Evolutionary conservation across 2,888 invertebrate species (phyloP).

Genomic region (Euzophera pinguis): DNA sequence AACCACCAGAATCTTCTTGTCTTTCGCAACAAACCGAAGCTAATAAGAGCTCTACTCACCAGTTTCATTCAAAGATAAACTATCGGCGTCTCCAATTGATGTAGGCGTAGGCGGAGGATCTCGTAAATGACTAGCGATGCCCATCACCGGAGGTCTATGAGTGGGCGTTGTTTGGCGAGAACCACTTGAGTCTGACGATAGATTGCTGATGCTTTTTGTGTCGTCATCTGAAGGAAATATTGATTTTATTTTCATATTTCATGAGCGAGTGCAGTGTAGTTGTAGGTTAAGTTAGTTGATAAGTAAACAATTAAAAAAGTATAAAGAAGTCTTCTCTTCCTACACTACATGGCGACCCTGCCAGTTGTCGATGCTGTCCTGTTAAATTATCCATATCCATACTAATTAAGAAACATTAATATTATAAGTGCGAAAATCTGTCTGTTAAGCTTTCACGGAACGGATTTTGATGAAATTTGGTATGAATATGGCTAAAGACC

Average conservation of each 20-base stretch:
- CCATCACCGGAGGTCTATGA: conserved; percentile 88
- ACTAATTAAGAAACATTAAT: no score
- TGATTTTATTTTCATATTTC: background rate
- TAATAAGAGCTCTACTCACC: conserved; percentile 31
- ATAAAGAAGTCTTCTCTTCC: no score
- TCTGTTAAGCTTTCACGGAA: no score
- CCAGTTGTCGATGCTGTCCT: no score
- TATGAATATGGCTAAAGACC: no score
- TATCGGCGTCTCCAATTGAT: conserved; percentile 62
- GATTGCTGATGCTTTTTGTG: conserved; percentile 56
- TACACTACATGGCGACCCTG: no score
- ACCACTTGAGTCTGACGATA: conserved; percentile 57
- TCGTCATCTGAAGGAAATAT: conserved; percentile 44
- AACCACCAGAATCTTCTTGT: conserved; percentile 63
- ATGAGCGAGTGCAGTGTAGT: no score
- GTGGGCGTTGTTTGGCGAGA: conserved; percentile 84
- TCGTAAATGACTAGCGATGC: conserved; percentile 75
- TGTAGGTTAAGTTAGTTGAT: no score
- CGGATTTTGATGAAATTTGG: no score
- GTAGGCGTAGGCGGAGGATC: conserved; percentile 73
- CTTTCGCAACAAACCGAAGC: conserved; percentile 17
- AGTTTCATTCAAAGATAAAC: conserved; percentile 62
- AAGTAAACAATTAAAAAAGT: no score
- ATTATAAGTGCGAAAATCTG: no score
- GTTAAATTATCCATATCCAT: no score